phyloP scores from a whole-genome alignment of 1,140 invertebrate species.

The Trinorchestia longiramus region DNA sequence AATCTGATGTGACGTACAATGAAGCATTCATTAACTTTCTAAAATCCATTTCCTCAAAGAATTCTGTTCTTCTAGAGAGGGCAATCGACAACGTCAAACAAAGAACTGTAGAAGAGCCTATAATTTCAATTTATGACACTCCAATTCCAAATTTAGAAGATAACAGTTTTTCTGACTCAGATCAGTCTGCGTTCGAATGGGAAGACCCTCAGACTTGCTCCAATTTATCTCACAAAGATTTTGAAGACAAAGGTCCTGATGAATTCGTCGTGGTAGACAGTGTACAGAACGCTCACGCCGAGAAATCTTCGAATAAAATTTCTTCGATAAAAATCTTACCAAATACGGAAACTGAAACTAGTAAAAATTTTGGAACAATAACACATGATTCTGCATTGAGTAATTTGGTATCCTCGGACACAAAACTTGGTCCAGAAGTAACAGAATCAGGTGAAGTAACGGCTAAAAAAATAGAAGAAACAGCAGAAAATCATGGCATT shows the following conservation, averaged over 20 bases:
- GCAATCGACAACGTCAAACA: not conserved
- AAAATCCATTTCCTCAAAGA: not conserved
- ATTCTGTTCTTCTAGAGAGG: not conserved
- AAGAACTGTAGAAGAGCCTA: not conserved
- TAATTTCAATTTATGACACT: not conserved
- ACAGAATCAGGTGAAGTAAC: not conserved
- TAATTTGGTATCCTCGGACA: not conserved
- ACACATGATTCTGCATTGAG: not conserved
- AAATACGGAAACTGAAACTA: too few species aligned
- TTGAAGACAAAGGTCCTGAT: not conserved
- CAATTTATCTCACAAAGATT: not conserved
- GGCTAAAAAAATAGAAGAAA: not conserved
- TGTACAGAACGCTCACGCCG: not conserved
- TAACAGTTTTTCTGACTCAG: not conserved
- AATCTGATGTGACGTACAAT: not conserved
- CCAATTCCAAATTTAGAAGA: not conserved
- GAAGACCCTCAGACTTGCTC: not conserved
- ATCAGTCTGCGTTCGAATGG: not conserved
- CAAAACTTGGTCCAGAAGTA: not conserved
- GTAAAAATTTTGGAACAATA: too few species aligned
- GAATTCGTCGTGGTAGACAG: not conserved
- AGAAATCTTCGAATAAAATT: not conserved
- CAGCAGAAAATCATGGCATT: not conserved
- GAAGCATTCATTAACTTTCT: constrained; percentile 21
- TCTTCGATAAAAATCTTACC: too few species aligned